Percentiles rank a stretch among this genome's conserved stretches.
These are phyloP conservation scores for Drosophila falleni DNA, from an alignment of 2,888 invertebrate genomes.

Conservation along the genomic window DNA sequence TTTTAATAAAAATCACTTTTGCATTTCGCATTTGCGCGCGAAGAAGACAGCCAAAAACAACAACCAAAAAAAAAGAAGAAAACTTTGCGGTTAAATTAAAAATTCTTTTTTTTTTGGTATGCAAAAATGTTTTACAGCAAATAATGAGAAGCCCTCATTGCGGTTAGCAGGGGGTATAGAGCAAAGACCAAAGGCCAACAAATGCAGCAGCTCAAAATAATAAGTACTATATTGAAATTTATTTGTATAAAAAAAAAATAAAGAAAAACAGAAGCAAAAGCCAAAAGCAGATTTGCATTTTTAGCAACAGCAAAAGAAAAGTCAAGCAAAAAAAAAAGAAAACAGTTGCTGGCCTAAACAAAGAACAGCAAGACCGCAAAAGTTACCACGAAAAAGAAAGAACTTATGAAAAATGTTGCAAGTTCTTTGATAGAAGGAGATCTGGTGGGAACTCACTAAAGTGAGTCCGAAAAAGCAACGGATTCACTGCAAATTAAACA, in stretches of 20 bases:
- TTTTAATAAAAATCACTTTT: conserved; percentile 75
- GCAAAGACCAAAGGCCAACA: conserved; percentile 20
- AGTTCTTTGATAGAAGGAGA: neutral
- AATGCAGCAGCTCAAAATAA: conserved; percentile 52
- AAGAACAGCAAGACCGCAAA: conserved; percentile 50
- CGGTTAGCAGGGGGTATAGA: conserved; percentile 28
- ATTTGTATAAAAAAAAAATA: conserved; percentile 49
- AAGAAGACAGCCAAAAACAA: conserved; percentile 32
- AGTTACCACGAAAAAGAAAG: conserved; percentile 34
- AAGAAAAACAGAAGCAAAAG: conserved; percentile 35
- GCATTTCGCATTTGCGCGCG: conserved; percentile 62
- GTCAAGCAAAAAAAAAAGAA: conserved; percentile 15
- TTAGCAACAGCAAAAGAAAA: conserved; percentile 15
- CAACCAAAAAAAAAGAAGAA: conserved; percentile 43
- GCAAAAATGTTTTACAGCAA: conserved; percentile 55
- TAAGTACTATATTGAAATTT: conserved; percentile 66
- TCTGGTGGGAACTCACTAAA: conserved; percentile 19
- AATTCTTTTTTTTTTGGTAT: conserved; percentile 58
- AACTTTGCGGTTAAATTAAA: conserved; percentile 79
- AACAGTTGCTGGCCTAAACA: conserved; percentile 57
- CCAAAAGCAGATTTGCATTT: conserved; percentile 68
- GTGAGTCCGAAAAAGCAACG: conserved; percentile 52
- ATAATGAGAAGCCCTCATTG: conserved; percentile 63
- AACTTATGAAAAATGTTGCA: conserved; percentile 43
- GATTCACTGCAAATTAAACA: conserved; percentile 79